phyloP scores from a whole-genome alignment of 2,888 invertebrate genomes.

The Leptinotarsa rubiginosa region DNA sequence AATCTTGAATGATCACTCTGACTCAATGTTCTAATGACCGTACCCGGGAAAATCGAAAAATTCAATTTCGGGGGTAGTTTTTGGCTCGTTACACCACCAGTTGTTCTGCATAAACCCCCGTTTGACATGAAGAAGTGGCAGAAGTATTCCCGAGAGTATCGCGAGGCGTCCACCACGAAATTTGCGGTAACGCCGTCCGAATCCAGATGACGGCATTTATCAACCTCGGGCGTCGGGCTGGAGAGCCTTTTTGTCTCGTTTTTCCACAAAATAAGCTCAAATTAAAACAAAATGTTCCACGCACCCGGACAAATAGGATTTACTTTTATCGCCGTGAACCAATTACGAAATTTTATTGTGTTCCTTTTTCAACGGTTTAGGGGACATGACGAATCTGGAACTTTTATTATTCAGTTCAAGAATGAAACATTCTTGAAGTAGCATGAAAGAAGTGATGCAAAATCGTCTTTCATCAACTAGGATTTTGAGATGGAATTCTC shows the following conservation, averaged over 20 bases:
- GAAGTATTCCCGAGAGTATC: background rate
- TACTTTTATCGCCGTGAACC: constrained; percentile 33
- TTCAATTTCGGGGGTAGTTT: background rate
- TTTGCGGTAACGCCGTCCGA: constrained; percentile 31
- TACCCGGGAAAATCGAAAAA: background rate
- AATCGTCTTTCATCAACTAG: too few relatives aligned
- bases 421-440: background rate
- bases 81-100: background rate
- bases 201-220: constrained; percentile 34
- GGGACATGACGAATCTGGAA: background rate
- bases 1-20: too few relatives aligned
- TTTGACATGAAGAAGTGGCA: constrained; percentile 15
- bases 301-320: constrained; percentile 30
- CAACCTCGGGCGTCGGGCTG: constrained; percentile 20
- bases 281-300: constrained; percentile 32
- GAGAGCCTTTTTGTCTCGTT: constrained; percentile 23
- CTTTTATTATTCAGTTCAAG: background rate
- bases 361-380: background rate
- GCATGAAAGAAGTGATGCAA: too few relatives aligned
- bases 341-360: constrained; percentile 27
- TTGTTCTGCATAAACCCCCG: constrained; percentile 1
- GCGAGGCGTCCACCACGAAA: constrained; percentile 33
- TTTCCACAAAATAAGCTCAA: constrained; percentile 25
- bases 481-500: too few relatives aligned
- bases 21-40: too few relatives aligned